Percentiles rank a stretch among this genome's conserved stretches.
Evolutionary conservation across 2,797 vertebrate genomes (phyloP).

Genomic region (Dallia pectoralis): DNA sequence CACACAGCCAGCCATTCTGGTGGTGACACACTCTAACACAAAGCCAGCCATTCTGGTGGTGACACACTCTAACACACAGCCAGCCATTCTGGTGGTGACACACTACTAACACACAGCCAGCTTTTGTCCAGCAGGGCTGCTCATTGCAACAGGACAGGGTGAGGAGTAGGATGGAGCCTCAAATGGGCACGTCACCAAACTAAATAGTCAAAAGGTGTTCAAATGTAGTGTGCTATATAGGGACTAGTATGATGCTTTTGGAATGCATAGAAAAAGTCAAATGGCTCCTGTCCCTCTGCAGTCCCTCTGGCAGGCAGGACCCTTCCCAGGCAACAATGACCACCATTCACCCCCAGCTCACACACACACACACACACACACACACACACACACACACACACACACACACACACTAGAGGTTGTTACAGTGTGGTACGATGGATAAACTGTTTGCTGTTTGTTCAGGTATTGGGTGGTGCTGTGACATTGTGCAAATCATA

Average conservation of each 20-base stretch:
- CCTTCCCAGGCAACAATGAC: conserved; percentile 70
- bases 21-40: too few relatives aligned
- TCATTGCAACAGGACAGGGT: conserved; percentile 54
- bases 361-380: conserved; percentile 10
- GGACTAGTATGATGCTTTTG: neutral
- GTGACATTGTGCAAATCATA: conserved; percentile 51
- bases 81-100: conserved; percentile 29
- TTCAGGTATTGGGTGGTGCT: conserved; percentile 43
- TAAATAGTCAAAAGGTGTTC: conserved; percentile 45
- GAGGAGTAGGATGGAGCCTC: neutral
- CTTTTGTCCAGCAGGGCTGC: conserved; percentile 52
- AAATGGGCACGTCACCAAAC: conserved; percentile 53
- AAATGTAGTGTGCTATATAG: neutral
- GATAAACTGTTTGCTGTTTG: conserved; percentile 45
- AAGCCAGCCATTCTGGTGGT: too few relatives aligned
- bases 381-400: neutral
- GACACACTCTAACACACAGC: too few relatives aligned
- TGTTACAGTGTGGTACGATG: conserved; percentile 35
- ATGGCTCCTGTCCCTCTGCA: conserved; percentile 59
- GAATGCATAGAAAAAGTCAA: neutral
- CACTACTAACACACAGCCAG: conserved; percentile 43
- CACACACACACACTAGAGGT: conserved; percentile 46
- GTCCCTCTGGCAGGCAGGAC: conserved; percentile 60
- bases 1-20: too few relatives aligned
- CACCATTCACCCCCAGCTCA: conserved; percentile 65